Evolutionary conservation across 2,797 vertebrate genomes (phyloP), one percentile per base, ranked within the genome.

Genomic region (Pogonophryne albipinna): DNA sequence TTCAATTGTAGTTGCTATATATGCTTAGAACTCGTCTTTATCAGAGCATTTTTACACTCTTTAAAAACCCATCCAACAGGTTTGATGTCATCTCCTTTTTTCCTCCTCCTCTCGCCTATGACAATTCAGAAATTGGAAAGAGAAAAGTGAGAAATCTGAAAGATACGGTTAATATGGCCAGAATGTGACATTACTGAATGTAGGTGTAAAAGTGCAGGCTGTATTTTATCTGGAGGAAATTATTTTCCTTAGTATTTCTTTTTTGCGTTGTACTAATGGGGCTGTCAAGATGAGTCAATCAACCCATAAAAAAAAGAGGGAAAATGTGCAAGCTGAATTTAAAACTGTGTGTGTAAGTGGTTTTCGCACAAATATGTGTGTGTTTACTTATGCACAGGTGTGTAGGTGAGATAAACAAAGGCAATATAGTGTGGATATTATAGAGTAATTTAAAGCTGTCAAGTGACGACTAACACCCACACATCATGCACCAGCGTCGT

Each of bases 141-240:
- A 67, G 44, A 78, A 67, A 65, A 70, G 23, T 64, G 73, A 64
- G 82, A 82, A 72, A 53, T 41, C 63, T 71, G 66, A 17, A 74
- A 79, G 78, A 73, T 45, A 66, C 62, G 70, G 72, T 67, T 79
- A 70, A 87, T 81, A 76, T 76, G 63, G 70, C 71, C 58, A 66
- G 66, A 90, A 86, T 84, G 82, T 86, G 82, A 88, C 76, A 78
- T 83, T 74, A 73, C 69, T 86, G 74, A 56, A 65, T 66, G 74
- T 58, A 76, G 65, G 68, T 79, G 61, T 78, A 71, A 90, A 85
- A 87, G 72, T 72, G 44, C 57, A 16, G 76, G 42, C 17, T 51
- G 55, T 71, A 57, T 83, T 80, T 79, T 79, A 86, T 76, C 83
- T 74, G 84, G 31, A 82, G 78, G 82, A 89, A 91, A 88, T 83